These are phyloP conservation scores for Chymomyza procnemis DNA, from an alignment of 2,888 invertebrate genomes.

Conservation along the genomic window DNA sequence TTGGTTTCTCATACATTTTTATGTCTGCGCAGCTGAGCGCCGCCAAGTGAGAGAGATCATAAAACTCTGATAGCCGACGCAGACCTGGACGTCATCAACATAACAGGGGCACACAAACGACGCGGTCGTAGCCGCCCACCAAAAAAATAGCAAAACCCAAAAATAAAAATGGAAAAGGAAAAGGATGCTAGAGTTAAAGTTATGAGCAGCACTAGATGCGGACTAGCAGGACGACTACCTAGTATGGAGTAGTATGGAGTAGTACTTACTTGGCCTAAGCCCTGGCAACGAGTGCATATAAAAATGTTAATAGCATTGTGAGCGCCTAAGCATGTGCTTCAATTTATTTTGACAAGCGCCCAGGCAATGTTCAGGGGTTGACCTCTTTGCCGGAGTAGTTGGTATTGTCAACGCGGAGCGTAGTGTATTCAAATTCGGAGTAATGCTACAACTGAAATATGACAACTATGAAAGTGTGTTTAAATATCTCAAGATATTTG, in stretches of 20 bases:
- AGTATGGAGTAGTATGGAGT: background rate
- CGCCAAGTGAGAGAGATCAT: constrained; percentile 50
- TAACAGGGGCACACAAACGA: background rate
- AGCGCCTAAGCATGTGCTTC: constrained; percentile 71
- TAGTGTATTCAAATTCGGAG: too few species aligned
- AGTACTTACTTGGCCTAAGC: constrained; percentile 11
- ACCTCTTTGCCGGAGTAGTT: constrained; percentile 21
- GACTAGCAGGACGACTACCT: background rate
- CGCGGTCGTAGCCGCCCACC: background rate
- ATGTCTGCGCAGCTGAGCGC: background rate
- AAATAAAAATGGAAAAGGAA: background rate
- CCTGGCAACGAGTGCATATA: constrained; percentile 14
- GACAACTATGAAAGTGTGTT: too few species aligned
- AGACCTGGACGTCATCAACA: background rate
- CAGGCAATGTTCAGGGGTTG: constrained; percentile 16
- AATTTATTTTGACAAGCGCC: constrained; percentile 59
- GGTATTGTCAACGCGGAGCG: background rate
- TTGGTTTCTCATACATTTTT: constrained; percentile 1
- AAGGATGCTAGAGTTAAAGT: constrained; percentile 21
- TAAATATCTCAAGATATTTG: too few species aligned
- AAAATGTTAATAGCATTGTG: constrained; percentile 57
- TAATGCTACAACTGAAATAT: too few species aligned
- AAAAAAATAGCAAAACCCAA: background rate
- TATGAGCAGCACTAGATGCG: constrained; percentile 18
- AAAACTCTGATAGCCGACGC: constrained; percentile 43